These are phyloP conservation scores for Oligia strigilis DNA, from an alignment of 2,888 invertebrate species.

Conservation along the genomic window DNA sequence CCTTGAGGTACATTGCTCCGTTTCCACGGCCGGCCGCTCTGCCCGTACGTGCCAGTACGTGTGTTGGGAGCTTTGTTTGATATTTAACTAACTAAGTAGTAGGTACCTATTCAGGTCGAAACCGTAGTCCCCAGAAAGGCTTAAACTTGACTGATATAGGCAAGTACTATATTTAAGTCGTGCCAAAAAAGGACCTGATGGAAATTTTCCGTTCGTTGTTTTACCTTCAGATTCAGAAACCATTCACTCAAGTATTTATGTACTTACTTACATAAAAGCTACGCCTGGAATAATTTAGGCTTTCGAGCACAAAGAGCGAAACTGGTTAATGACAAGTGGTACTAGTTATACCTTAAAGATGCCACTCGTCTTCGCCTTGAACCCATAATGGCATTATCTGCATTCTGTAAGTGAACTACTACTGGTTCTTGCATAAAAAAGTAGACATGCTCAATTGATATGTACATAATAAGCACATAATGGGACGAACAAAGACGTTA, in stretches of 20 bases:
- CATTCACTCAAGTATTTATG: conserved; percentile 26
- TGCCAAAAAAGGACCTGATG: conserved; percentile 3
- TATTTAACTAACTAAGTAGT: background rate
- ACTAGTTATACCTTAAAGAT: conserved; percentile 38
- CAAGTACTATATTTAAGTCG: background rate
- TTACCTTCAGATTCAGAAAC: conserved; percentile 37
- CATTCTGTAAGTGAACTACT: conserved; percentile 59
- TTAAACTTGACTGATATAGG: background rate
- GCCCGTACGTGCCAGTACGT: background rate
- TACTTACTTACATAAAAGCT: conserved; percentile 12
- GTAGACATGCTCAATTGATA: conserved; percentile 41
- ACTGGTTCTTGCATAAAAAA: conserved; percentile 55
- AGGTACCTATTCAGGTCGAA: background rate
- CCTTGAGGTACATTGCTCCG: background rate
- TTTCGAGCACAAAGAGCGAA: conserved; percentile 31
- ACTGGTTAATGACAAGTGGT: conserved; percentile 42
- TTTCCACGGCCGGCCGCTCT: background rate
- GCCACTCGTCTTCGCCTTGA: conserved; percentile 67
- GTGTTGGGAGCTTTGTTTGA: background rate
- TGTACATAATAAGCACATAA: conserved; percentile 48
- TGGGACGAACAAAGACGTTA: conserved; percentile 48
- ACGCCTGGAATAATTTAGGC: conserved; percentile 40
- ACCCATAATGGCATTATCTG: conserved; percentile 63
- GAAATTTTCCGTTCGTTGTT: conserved; percentile 23
- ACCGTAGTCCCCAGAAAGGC: background rate